A percentile compares a stretch with the other conserved stretches of the same genome.
These are phyloP conservation scores for Nibea albiflora DNA, from an alignment of 2,113 vertebrate species.

Conservation along the genomic window DNA sequence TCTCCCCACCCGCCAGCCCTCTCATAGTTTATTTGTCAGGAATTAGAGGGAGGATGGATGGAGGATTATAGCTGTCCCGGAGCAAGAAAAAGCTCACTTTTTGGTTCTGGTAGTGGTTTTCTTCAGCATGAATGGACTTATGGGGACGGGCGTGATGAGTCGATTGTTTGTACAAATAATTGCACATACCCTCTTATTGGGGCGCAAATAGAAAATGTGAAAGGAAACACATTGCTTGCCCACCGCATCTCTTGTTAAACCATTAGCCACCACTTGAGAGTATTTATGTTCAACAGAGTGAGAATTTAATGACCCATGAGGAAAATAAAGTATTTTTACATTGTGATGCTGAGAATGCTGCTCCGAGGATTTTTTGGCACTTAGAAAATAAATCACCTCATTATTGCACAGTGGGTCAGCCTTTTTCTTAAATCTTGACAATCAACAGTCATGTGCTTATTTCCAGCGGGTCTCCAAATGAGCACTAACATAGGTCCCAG, in stretches of 20 bases:
- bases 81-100: slow-evolving; percentile 31
- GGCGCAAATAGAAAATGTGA: slow-evolving; percentile 17
- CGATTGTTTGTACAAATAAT: slow-evolving; percentile 19
- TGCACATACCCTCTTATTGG: slow-evolving; percentile 13
- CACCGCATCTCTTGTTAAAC: not conserved
- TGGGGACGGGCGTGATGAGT: slow-evolving; percentile 21
- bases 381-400: not conserved
- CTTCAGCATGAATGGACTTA: not conserved
- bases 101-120: slow-evolving; percentile 3
- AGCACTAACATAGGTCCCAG: not conserved
- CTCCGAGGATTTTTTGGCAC: not conserved
- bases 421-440: not conserved
- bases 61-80: slow-evolving; percentile 34
- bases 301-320: slow-evolving; percentile 13
- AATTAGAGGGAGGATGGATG: slow-evolving; percentile 30
- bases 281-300: slow-evolving; percentile 13
- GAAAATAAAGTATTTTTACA: slow-evolving; percentile 4
- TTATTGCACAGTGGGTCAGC: not conserved
- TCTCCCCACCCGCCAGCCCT: not conserved
- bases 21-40: slow-evolving; percentile 46
- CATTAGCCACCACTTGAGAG: not conserved
- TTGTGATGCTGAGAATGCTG: slow-evolving; percentile 1
- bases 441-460: not conserved
- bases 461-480: not conserved
- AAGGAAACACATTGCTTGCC: not conserved